Conservation (phyloP, 1,140 invertebrate species). For the Cotesia typhae region DNA sequence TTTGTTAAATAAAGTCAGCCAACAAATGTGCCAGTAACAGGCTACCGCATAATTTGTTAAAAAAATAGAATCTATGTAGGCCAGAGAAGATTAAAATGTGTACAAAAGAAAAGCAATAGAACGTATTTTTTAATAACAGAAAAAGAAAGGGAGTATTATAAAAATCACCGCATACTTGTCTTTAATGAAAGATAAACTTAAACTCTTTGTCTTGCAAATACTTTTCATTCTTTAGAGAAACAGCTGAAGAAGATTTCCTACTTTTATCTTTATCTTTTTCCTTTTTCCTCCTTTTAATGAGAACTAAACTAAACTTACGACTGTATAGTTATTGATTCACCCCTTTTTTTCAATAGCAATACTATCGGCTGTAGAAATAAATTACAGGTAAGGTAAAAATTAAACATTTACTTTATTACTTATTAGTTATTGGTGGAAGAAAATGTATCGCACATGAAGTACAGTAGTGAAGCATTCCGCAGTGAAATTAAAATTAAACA, state of each 20-base stretch:
- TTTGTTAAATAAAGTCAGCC: no score
- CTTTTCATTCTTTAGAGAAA: neutral
- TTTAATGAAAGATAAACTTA: constrained; percentile 6
- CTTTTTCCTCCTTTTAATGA: neutral
- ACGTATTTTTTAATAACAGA: no score
- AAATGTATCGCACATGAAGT: no score
- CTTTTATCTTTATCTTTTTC: neutral
- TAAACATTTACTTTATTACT: no score
- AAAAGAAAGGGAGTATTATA: neutral
- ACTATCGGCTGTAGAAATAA: neutral
- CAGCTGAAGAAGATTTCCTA: neutral
- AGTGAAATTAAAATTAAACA: no score
- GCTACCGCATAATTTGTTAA: neutral
- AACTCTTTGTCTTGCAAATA: constrained; percentile 5
- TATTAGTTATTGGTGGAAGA: no score
- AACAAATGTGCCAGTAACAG: no score
- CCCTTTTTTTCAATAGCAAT: neutral
- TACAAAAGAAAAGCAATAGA: neutral
- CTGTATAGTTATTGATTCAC: neutral
- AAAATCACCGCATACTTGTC: constrained; percentile 9
- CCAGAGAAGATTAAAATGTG: no score
- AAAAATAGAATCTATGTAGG: neutral
- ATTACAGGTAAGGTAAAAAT: neutral
- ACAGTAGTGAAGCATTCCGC: no score
- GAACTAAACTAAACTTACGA: constrained; percentile 1